Percentiles rank a stretch among this genome's conserved stretches.
These are phyloP conservation scores for Andrena cerasifolii DNA, from an alignment of 1,140 invertebrate species.

Conservation along the genomic window DNA sequence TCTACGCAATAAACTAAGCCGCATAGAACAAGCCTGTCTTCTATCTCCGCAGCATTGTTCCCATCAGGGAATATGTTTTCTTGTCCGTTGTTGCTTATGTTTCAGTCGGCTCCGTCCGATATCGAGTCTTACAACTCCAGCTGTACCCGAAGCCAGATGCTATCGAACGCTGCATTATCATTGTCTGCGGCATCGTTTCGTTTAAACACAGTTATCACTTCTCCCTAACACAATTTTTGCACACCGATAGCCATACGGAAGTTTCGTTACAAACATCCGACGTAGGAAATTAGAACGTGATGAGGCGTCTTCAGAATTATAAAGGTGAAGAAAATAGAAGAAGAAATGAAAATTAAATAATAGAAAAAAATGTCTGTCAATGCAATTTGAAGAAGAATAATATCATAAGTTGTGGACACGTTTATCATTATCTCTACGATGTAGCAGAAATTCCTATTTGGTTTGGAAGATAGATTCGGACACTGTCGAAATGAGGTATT, in stretches of 20 bases:
- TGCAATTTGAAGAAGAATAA: no score
- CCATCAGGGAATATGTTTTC: constrained; percentile 40
- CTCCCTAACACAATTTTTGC: not conserved
- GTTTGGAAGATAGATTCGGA: no score
- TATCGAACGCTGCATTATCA: constrained; percentile 35
- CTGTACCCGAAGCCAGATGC: constrained; percentile 10
- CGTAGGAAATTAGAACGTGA: not conserved
- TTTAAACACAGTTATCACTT: constrained; percentile 33
- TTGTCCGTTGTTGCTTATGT: constrained; percentile 24
- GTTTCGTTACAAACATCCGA: not conserved
- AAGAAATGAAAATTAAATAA: no score
- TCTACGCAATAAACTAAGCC: constrained; percentile 19
- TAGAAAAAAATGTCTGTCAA: no score
- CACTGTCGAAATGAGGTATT: no score
- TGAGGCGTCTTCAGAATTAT: not conserved
- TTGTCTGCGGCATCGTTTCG: constrained; percentile 37
- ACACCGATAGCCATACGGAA: not conserved
- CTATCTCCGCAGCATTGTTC: constrained; percentile 41
- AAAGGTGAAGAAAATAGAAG: no score
- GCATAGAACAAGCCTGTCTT: constrained; percentile 11
- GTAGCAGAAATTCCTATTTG: no score
- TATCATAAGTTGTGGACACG: no score
- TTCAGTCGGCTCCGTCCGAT: constrained; percentile 22
- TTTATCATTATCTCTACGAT: no score
- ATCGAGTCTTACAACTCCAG: constrained; percentile 12